Conservation (phyloP, 2,888 invertebrate genomes). For the Limnephilus marmoratus region DNA sequence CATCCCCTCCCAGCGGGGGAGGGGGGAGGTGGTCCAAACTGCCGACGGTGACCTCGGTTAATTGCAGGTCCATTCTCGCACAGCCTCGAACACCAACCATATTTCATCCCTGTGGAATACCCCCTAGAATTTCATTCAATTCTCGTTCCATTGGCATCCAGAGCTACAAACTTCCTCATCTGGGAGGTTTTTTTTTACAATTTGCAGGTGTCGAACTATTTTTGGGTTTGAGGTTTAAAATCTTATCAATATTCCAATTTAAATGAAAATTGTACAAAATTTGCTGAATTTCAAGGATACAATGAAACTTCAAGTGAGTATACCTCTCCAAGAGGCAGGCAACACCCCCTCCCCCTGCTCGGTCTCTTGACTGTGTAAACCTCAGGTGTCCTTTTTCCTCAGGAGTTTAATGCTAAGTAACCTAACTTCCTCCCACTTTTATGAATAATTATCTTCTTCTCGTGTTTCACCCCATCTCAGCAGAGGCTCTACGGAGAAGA, state of each 20-base stretch:
- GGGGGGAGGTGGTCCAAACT: neutral
- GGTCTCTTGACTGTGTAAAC: neutral
- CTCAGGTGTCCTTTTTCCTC: slow-evolving; percentile 22
- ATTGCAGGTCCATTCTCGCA: neutral
- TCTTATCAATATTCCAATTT: neutral
- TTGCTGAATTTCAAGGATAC: neutral
- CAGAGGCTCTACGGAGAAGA: neutral
- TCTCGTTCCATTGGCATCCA: neutral
- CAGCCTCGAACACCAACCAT: neutral
- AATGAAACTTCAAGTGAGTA: neutral
- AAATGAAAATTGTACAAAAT: neutral
- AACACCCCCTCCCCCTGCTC: neutral
- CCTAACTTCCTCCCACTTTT: slow-evolving; percentile 6
- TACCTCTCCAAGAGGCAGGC: neutral
- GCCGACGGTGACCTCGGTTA: neutral
- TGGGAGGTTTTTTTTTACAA: neutral
- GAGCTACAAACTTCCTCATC: neutral
- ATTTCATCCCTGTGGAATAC: neutral
- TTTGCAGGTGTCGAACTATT: neutral
- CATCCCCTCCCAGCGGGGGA: neutral
- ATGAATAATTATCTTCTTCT: slow-evolving; percentile 4
- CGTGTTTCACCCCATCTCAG: neutral
- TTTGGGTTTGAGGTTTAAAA: neutral
- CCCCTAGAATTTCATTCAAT: neutral
- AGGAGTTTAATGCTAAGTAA: slow-evolving; percentile 4